phyloP scores from a whole-genome alignment of 2,797 vertebrate genomes.

The Trachops cirrhosus region DNA sequence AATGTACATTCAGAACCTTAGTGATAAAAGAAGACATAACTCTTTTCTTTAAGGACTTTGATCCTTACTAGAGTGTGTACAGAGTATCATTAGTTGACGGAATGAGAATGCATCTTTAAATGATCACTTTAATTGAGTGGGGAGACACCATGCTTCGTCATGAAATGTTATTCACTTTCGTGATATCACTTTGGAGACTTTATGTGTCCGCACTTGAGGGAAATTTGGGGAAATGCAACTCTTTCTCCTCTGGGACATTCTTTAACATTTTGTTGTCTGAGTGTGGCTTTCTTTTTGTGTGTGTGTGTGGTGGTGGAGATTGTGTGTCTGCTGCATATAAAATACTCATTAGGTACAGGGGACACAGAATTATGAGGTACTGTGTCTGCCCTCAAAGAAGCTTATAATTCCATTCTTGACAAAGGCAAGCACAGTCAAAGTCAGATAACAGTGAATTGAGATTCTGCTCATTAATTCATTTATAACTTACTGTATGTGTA shows the following conservation, averaged over 20 bases:
- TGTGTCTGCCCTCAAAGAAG: not conserved
- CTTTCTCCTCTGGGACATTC: not conserved
- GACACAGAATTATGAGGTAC: not conserved
- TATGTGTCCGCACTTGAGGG: not conserved
- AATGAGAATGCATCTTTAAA: not conserved
- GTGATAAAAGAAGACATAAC: not conserved
- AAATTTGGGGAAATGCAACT: not conserved
- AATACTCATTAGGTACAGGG: not conserved
- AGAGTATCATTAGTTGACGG: not conserved
- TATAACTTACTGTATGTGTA: not conserved
- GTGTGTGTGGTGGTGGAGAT: not conserved
- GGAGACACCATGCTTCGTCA: not conserved
- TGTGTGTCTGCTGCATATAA: not conserved
- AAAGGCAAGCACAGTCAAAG: not conserved
- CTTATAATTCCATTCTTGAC: not conserved
- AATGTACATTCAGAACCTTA: not conserved
- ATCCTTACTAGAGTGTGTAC: not conserved
- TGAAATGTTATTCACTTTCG: not conserved
- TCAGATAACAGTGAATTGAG: not conserved
- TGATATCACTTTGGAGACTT: not conserved
- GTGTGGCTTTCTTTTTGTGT: no score
- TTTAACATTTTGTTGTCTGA: constrained; percentile 6
- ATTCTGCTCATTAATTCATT: not conserved
- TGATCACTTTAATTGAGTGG: not conserved
- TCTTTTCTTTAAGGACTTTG: not conserved